Base-by-base conservation (phyloP, 1,140 invertebrate species). In the Drosophila chauvacae region DNA sequence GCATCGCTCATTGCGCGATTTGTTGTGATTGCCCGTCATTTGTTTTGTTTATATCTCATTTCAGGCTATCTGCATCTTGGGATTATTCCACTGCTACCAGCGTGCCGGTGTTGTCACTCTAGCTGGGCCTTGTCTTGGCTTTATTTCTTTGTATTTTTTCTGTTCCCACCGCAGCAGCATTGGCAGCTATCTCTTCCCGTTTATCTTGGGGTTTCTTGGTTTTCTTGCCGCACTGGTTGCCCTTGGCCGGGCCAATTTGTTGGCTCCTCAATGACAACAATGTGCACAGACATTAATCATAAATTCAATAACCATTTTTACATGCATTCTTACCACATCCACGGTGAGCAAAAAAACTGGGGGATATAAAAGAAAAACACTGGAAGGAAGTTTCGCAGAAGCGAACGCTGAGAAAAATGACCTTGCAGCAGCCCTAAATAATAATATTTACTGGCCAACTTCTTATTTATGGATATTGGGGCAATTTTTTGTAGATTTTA, bases 221-320 rank as follows among this genome's bases (percentile, higher is more conserved):
- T 45, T 62, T 50, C 61, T 58, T 61, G 74, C 39, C 55, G 63
- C 35, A 56, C 59, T 28, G 63, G 80, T 60, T 65, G 47, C 59
- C 79, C 82, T 79, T 81, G 78, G 78, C 73, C 74, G 35, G 71
- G 75, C 78, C 75, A 86, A 85, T 85, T 81, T 81, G 75, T 71
- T 63, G 80, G 51, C 71, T 60, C 80, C 53, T 77, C 84, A 86
- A 88, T 86, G 84, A 80, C 84, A 77, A 55, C 64, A 56, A 56
- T 55, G 53, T 44, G 23, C 59, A 39, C 70, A 28, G 50, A 50
- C 69, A 88, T 90, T 77, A 81, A 88, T 88, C 84, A 84, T 74
- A 81, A 80, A 90, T 78, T 78, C 81, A 88, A 88, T 88, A 71
- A 78, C 65, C 72, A 87, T 81, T 90, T 83, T 88, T 78, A 90